Percentiles rank a stretch among this genome's conserved stretches.
These are phyloP conservation scores for Tenthredo livida DNA, from an alignment of 2,888 invertebrate species.

Conservation along the genomic window DNA sequence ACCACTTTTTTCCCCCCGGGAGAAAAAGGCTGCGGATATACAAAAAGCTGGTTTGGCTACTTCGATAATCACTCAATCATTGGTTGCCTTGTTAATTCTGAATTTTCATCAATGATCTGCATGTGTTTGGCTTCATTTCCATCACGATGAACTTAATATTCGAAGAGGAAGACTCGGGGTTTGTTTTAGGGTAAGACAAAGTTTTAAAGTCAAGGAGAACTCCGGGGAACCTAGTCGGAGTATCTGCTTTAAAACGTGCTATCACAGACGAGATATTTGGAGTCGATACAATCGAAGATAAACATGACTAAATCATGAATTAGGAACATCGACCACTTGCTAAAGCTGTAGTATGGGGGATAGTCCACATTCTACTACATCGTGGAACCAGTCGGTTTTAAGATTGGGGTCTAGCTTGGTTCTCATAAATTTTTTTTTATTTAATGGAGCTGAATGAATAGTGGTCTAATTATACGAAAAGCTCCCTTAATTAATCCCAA, in stretches of 20 bases:
- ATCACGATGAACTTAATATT: neutral
- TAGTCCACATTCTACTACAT: neutral
- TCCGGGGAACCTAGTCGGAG: neutral
- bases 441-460: neutral
- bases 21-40: neutral
- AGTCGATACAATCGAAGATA: neutral
- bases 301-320: neutral
- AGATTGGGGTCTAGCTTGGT: neutral
- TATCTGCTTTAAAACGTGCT: conserved; percentile 15
- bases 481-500: neutral
- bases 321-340: neutral
- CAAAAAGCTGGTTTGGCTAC: neutral
- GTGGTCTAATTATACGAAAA: neutral
- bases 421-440: neutral
- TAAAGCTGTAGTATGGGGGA: neutral
- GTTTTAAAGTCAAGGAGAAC: neutral
- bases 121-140: neutral
- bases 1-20: neutral
- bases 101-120: neutral
- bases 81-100: neutral
- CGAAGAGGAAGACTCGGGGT: neutral
- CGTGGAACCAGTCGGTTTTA: neutral
- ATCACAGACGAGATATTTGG: neutral
- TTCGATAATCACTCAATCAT: neutral
- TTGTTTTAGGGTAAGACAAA: neutral